These are phyloP conservation scores for Microtus ochrogaster DNA, from an alignment of 2,113 vertebrate species.

Conservation along the genomic window DNA sequence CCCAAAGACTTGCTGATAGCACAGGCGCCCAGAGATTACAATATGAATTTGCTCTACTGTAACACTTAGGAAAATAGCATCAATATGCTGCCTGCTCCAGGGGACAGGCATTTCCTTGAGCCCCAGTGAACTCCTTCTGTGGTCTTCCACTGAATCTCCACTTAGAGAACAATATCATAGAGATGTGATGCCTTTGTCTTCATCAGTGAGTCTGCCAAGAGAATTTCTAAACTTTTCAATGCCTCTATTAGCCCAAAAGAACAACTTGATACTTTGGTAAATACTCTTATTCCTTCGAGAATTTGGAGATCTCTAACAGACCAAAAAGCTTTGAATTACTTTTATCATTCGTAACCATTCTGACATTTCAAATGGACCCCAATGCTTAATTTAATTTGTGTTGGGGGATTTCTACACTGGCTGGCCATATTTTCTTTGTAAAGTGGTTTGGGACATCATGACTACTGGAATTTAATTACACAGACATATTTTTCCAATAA, in stretches of 20 bases:
- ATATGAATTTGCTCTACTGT: background rate
- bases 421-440: conserved; percentile 37
- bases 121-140: background rate
- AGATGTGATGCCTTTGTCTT: background rate
- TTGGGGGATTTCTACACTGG: conserved; percentile 51
- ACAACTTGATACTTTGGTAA: conserved; percentile 42
- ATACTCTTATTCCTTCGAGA: conserved; percentile 53
- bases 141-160: background rate
- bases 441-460: conserved; percentile 57
- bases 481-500: conserved; percentile 65
- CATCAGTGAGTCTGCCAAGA: background rate
- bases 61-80: background rate
- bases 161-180: background rate
- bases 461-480: conserved; percentile 66
- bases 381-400: conserved; percentile 58
- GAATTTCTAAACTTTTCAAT: conserved; percentile 49
- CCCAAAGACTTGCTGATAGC: background rate
- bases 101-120: background rate
- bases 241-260: conserved; percentile 40
- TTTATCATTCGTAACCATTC: conserved; percentile 49
- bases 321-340: conserved; percentile 54
- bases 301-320: conserved; percentile 57
- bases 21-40: background rate
- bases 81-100: no score
- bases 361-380: conserved; percentile 39